phyloP scores from a whole-genome alignment of 2,113 vertebrate genomes.

The Zeus faber region DNA sequence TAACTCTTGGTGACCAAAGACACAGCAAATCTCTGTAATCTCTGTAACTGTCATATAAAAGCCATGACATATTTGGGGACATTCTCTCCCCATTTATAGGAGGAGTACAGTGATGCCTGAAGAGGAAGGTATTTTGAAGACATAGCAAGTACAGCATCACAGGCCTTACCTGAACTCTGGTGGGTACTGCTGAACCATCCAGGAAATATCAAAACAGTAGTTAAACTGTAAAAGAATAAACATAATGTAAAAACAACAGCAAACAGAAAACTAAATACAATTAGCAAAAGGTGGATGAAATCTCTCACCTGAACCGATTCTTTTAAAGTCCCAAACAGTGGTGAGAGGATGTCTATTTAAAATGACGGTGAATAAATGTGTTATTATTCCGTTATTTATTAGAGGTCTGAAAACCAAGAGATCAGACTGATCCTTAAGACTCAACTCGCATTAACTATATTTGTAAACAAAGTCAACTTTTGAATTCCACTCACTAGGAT shows the following conservation, averaged over 20 bases:
- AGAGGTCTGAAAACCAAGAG: too few relatives aligned
- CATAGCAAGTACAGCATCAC: neutral
- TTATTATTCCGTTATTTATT: too few relatives aligned
- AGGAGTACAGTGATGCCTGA: neutral
- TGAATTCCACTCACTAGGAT: too few relatives aligned
- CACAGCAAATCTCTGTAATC: too few relatives aligned
- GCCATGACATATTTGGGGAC: neutral
- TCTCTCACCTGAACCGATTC: constrained; percentile 89
- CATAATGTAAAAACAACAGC: neutral
- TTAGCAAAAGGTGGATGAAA: neutral
- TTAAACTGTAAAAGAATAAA: constrained; percentile 82
- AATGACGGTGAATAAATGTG: neutral
- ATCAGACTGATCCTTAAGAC: too few relatives aligned
- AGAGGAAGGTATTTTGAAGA: neutral
- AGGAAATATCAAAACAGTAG: constrained; percentile 93
- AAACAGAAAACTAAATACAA: neutral
- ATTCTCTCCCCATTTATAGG: too few relatives aligned
- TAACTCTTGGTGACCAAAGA: too few relatives aligned
- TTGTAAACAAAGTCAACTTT: too few relatives aligned
- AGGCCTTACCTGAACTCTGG: constrained; percentile 85
- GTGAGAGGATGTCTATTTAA: constrained; percentile 90
- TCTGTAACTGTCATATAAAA: too few relatives aligned
- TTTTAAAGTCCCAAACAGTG: constrained; percentile 90
- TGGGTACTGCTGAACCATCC: constrained; percentile 91
- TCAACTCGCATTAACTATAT: too few relatives aligned